These are phyloP conservation scores for Pimephales promelas DNA, from an alignment of 2,113 vertebrate genomes.

Conservation along the genomic window DNA sequence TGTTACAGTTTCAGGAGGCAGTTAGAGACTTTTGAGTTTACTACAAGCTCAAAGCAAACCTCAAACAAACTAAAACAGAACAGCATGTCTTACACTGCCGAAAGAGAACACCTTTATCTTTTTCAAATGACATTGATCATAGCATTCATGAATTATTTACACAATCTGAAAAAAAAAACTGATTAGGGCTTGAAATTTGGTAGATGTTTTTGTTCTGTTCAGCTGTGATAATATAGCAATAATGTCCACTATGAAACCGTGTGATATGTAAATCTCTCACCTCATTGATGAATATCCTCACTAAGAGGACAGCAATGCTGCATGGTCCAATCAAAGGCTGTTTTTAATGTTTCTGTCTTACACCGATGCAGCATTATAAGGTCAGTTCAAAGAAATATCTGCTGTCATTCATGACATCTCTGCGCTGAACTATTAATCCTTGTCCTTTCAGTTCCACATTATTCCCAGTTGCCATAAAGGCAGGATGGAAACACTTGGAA, in stretches of 20 bases:
- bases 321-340: background rate
- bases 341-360: background rate
- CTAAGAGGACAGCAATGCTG: background rate
- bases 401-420: background rate
- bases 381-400: constrained; percentile 13
- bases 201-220: background rate
- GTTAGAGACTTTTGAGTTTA: constrained; percentile 40
- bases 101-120: background rate
- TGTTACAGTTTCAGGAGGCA: constrained; percentile 26
- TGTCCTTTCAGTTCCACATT: constrained; percentile 29
- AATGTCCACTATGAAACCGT: constrained; percentile 5
- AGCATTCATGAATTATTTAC: constrained; percentile 17
- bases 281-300: background rate
- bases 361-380: constrained; percentile 1
- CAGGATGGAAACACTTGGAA: constrained; percentile 9
- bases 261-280: constrained; percentile 20
- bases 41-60: constrained; percentile 35
- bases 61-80: constrained; percentile 34
- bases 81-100: background rate
- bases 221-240: constrained; percentile 4
- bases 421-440: background rate
- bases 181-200: background rate
- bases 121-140: background rate
- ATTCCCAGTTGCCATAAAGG: constrained; percentile 27
- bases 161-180: background rate